Percentiles rank a stretch among this genome's conserved stretches.
Evolutionary conservation across 2,888 invertebrate genomes (phyloP).

Genomic region (Caenorhabditis auriculariae): DNA sequence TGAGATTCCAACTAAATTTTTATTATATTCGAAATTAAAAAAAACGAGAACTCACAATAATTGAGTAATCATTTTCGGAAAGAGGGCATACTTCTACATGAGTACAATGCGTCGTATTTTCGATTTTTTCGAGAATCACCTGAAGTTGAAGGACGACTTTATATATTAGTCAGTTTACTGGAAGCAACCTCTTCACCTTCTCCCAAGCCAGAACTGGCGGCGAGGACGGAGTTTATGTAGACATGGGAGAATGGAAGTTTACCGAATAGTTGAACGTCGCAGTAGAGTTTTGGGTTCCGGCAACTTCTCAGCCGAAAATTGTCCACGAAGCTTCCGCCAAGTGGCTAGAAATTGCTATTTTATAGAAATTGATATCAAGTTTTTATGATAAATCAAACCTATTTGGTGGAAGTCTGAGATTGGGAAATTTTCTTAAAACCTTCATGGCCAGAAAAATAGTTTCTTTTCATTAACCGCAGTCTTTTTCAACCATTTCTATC

Average conservation of each 20-base stretch:
- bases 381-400: too few relatives aligned
- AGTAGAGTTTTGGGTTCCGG: constrained; percentile 25
- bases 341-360: constrained; percentile 17
- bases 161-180: too few relatives aligned
- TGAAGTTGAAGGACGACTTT: too few relatives aligned
- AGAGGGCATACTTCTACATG: constrained; percentile 40
- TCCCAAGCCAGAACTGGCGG: constrained; percentile 35
- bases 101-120: constrained; percentile 28
- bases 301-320: constrained; percentile 36
- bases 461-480: too few relatives aligned
- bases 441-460: too few relatives aligned
- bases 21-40: not conserved
- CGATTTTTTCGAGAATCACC: constrained; percentile 39
- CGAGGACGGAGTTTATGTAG: constrained; percentile 39
- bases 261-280: constrained; percentile 35
- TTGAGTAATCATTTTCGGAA: constrained; percentile 36
- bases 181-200: constrained; percentile 45
- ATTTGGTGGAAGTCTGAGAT: too few relatives aligned
- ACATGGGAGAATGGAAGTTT: constrained; percentile 35
- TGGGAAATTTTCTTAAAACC: too few relatives aligned
- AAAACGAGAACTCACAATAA: constrained; percentile 26
- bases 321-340: constrained; percentile 22
- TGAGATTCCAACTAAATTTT: constrained; percentile 8
- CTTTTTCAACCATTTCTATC: too few relatives aligned
- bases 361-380: not conserved